Percentiles rank a stretch among this genome's conserved stretches.
Conservation (phyloP, 2,797 vertebrate species). For the Channallabes apus region DNA sequence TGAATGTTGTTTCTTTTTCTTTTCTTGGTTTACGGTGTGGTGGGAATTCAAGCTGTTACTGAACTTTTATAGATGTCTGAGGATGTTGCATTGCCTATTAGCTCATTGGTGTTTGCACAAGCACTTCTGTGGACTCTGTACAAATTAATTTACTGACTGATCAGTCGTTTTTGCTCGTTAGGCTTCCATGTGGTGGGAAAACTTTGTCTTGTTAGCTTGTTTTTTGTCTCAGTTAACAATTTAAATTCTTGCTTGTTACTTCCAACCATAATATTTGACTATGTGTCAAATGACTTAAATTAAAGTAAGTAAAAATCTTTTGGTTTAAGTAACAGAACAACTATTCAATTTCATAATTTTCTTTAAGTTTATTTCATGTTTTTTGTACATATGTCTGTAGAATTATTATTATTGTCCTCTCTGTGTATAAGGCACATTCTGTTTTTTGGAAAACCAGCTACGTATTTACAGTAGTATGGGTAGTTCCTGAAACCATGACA, state of each 20-base stretch:
- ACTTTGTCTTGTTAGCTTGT: too few species aligned
- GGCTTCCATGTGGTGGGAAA: not conserved
- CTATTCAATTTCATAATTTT: not conserved
- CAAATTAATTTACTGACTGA: constrained; percentile 7
- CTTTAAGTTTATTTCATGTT: not conserved
- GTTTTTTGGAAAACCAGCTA: constrained; percentile 9
- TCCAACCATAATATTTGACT: not conserved
- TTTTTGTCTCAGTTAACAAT: not conserved
- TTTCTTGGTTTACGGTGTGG: not conserved
- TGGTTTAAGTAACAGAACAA: not conserved
- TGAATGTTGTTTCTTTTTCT: constrained; percentile 22
- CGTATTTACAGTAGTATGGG: not conserved
- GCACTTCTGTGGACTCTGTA: not conserved
- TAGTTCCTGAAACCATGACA: constrained; percentile 19
- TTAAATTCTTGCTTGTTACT: not conserved
- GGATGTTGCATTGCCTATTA: constrained; percentile 20
- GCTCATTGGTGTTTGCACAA: constrained; percentile 28
- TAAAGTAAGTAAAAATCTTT: not conserved
- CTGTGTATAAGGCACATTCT: not conserved
- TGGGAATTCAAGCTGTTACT: constrained; percentile 1
- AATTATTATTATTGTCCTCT: not conserved
- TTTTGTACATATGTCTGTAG: not conserved
- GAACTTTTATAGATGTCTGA: constrained; percentile 12
- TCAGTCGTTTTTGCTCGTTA: not conserved
- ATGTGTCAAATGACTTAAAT: not conserved